Evolutionary conservation across 2,113 vertebrate genomes (phyloP), one percentile per base, ranked within the genome.

Genomic region (Neomonachus schauinslandi): DNA sequence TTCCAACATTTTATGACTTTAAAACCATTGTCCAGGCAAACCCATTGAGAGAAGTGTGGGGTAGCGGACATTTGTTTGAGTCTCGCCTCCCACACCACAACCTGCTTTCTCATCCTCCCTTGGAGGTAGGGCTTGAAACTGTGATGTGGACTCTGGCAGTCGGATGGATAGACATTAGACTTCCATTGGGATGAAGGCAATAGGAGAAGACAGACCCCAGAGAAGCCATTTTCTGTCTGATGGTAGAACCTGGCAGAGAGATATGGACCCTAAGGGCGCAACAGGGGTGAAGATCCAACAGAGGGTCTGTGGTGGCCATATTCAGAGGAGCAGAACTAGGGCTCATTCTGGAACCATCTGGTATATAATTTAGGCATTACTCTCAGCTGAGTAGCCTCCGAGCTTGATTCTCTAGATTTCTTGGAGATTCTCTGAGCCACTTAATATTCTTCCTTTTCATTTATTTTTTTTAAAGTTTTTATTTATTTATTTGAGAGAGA

Each of bases 301-400:
- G 21, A 24, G 1, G 1, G 8, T 86, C n/a, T n/a, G 1, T 21
- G 55, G 14, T 0, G 12, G 12, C 12, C 6, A 8, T 57, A 49
- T 36, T 46, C 21, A 4, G 21, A 65, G 31, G 63, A 55, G 16
- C 33, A 24, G 36, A 21, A 18, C 59, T 14, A 81, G 39, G 51
- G 33, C 42, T 53, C 51, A 33, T 18, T 51, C 55, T 42, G 33
- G 61, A 79, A 36, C 71, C 61, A 42, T 36, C 46, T 49, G 8
- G 42, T 14, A 36, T 55, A 65, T 42, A 49, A 59, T 72, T 53
- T 22, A 42, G 39, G 33, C 11, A 9, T 65, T 39, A 14, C 57
- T 84, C 24, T 84, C 63, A 57, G 77, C 46, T 22, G 4, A 46
- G 77, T 65, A 21, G 49, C 55, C 42, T 65, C 77, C 1, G 12